Base-by-base conservation (phyloP, 2,888 invertebrate species). In the Pediacus dermestoides region DNA sequence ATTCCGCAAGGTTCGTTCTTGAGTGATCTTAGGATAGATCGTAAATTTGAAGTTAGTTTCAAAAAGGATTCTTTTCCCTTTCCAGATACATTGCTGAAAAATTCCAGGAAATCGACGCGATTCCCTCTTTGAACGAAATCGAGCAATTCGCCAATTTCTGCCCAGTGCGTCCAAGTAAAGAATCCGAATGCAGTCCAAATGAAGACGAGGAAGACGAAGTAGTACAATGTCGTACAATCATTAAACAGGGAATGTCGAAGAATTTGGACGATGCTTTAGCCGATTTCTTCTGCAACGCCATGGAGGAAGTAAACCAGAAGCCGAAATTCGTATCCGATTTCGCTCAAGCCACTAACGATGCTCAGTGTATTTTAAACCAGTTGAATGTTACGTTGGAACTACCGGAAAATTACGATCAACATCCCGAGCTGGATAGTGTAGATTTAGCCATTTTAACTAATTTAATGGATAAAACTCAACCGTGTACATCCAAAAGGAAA, bases 361-460 rank as follows among this genome's bases (percentile, higher is more conserved):
- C 53, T 1, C 37, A 47, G 21, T 14, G 32, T n/a, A 33, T 56
- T 13, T 12, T 60, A 9, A 27, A 44, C 22, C 13, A 50, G 4
- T 39, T 60, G 11, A 33, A 50, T 6, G 55, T 48, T 1, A 39
- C 52, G 4, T 25, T 60, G 10, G 33, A 49, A 11, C 46, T 59
- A 16, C 62, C 62, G 4, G 34, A 49, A 2, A 30, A 58, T 36
- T 46, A 55, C 4, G 30, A 39, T 1, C 18, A 38, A 1, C 35
- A 47, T 18, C 10, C 32, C 1, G 11, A 36, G n/a, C 38, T 63
- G 22, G 60, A 61, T 40, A 23, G 34, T 4, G 18, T 52, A 1
- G 63, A 63, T 32, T 14, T 44, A 9, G 41, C 36, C 4, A 57
- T 62, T 30, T 42, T 60, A 21, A 42, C 28, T 14, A 36, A 30